Conservation (phyloP, 2,113 vertebrate genomes). For the Pogona vitticeps region DNA sequence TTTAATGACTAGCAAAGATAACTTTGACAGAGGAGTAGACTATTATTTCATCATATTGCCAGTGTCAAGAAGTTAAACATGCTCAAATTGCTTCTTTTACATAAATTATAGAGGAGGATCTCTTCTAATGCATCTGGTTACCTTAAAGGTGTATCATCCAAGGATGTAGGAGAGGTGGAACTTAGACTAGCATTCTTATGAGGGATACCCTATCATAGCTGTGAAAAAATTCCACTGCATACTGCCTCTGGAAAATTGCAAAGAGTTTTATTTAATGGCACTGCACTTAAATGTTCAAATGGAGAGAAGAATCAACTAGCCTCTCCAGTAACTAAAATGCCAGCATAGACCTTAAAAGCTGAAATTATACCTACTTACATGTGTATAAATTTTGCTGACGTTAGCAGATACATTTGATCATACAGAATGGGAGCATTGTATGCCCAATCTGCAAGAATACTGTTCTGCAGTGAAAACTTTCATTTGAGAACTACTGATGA, state of each 20-base stretch:
- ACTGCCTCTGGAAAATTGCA: background rate
- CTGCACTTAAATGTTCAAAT: background rate
- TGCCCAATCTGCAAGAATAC: background rate
- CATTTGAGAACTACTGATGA: background rate
- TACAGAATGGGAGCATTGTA: background rate
- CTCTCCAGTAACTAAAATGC: background rate
- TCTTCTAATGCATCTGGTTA: background rate
- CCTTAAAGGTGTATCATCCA: background rate
- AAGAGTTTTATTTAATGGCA: background rate
- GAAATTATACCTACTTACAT: background rate
- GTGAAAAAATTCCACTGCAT: background rate
- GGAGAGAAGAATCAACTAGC: background rate
- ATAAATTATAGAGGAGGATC: background rate
- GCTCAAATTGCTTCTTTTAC: background rate
- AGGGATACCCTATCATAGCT: background rate
- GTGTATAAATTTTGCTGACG: background rate
- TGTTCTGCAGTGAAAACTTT: slow-evolving; percentile 1
- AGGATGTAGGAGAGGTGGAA: background rate
- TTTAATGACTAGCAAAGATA: background rate
- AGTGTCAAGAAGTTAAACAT: background rate
- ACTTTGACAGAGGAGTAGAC: background rate
- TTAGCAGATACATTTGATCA: too few relatives aligned
- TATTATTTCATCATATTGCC: background rate
- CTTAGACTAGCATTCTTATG: background rate
- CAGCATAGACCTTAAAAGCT: background rate